Percentiles rank a stretch among this genome's conserved stretches.
Conservation (phyloP, 2,113 vertebrate genomes). For the Syrrhaptes paradoxus region DNA sequence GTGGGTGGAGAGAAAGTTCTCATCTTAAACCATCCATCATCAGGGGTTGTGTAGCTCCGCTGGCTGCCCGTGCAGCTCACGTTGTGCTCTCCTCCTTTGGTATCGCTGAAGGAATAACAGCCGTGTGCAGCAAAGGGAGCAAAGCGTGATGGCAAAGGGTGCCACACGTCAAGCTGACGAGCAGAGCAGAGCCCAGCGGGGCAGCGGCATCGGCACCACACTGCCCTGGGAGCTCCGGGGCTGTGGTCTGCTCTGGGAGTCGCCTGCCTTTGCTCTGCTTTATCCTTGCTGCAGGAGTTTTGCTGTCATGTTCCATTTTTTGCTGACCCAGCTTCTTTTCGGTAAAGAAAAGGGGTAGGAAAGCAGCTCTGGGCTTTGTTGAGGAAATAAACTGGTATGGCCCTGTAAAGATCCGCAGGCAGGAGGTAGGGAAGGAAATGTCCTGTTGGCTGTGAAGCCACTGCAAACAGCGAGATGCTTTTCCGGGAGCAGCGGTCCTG, state of each 20-base stretch:
- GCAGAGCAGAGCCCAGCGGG: not conserved
- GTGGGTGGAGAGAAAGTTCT: not conserved
- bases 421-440: not conserved
- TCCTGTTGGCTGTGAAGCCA: not conserved
- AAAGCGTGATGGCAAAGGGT: not conserved
- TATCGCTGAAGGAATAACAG: not conserved
- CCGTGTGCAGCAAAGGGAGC: not conserved
- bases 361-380: not conserved
- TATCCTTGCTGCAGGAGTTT: not conserved
- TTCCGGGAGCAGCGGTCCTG: not conserved
- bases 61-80: not conserved
- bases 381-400: not conserved
- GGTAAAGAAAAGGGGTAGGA: not conserved
- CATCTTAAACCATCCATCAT: not conserved
- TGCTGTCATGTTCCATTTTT: not conserved
- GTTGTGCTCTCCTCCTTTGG: not conserved
- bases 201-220: not conserved
- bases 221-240: accelerated
- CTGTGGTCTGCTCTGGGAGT: accelerated
- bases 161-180: not conserved
- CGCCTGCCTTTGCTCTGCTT: not conserved
- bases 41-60: not conserved
- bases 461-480: not conserved
- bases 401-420: not conserved
- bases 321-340: not conserved